phyloP scores from a whole-genome alignment of 2,113 vertebrate genomes.

The Columba livia region DNA sequence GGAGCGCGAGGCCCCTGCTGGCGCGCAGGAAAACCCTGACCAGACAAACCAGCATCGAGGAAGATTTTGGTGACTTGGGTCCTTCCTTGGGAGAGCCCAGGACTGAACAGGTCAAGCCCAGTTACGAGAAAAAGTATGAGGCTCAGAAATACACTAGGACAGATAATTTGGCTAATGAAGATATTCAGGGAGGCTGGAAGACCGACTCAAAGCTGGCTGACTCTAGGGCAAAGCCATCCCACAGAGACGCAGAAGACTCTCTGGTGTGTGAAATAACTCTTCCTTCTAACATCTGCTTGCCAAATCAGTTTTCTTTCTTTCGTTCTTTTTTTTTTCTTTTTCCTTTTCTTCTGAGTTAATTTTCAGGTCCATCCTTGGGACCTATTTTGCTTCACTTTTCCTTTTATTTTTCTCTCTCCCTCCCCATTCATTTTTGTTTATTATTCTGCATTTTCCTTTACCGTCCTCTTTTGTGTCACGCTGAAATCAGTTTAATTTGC shows the following conservation, averaged over 20 bases:
- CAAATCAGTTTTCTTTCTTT: conserved; percentile 77
- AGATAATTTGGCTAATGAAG: conserved; percentile 72
- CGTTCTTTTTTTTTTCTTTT: conserved; percentile 37
- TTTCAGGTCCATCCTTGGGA: conserved; percentile 66
- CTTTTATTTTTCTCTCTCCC: not conserved
- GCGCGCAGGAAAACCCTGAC: conserved; percentile 88
- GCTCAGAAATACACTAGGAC: conserved; percentile 66
- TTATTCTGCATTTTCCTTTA: conserved; percentile 69
- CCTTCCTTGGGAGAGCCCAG: conserved; percentile 65
- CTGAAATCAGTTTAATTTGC: conserved; percentile 71
- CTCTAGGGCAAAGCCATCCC: conserved; percentile 80
- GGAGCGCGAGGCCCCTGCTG: conserved; percentile 74
- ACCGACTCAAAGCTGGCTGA: conserved; percentile 72
- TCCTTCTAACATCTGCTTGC: conserved; percentile 81
- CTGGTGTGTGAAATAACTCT: conserved; percentile 88
- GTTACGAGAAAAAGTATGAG: conserved; percentile 64
- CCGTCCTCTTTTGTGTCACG: conserved; percentile 43
- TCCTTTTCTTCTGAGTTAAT: not conserved
- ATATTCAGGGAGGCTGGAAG: conserved; percentile 80
- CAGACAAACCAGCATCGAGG: conserved; percentile 90
- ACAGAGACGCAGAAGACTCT: conserved; percentile 81
- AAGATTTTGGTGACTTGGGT: conserved; percentile 84
- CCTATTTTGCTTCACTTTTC: conserved; percentile 50
- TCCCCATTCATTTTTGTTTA: conserved; percentile 54
- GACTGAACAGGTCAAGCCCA: conserved; percentile 64